Percentiles rank a stretch among this genome's conserved stretches.
Conservation (phyloP, 2,797 vertebrate genomes). For the Alcedo quadribrachys region DNA sequence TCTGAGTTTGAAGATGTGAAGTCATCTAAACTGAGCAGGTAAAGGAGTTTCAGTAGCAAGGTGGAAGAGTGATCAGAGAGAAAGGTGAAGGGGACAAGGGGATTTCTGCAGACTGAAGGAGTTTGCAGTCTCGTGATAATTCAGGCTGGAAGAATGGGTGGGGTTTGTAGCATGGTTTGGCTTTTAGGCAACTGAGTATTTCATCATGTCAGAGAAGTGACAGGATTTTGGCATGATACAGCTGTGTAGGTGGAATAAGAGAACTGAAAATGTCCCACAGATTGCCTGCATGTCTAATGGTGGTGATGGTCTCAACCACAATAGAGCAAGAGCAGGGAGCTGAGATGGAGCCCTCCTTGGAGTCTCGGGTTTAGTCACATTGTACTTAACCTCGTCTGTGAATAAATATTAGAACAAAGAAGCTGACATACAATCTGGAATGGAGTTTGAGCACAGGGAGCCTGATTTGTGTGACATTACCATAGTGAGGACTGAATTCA, state of each 20-base stretch:
- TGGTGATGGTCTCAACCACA: conserved; percentile 52
- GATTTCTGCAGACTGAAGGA: neutral
- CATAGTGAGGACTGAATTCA: neutral
- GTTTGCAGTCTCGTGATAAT: neutral
- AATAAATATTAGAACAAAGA: neutral
- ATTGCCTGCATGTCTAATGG: conserved; percentile 55
- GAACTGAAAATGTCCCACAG: conserved; percentile 22
- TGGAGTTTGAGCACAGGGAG: neutral
- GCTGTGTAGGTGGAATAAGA: conserved; percentile 18
- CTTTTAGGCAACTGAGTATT: neutral
- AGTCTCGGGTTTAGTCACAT: conserved; percentile 7
- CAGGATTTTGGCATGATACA: conserved; percentile 24
- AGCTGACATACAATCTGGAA: neutral
- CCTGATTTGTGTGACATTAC: neutral
- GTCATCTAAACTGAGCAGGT: neutral
- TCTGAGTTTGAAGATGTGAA: neutral
- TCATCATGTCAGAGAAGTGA: neutral
- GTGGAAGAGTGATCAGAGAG: neutral
- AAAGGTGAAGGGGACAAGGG: neutral
- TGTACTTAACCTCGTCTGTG: conserved; percentile 8
- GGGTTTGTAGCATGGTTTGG: neutral
- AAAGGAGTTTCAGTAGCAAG: neutral
- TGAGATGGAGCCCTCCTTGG: neutral
- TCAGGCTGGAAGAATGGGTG: neutral
- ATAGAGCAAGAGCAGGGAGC: neutral